Evolutionary conservation across 2,888 invertebrate species (phyloP), one percentile per base, ranked within the genome.

Genomic region (Sminthurinus aureus): DNA sequence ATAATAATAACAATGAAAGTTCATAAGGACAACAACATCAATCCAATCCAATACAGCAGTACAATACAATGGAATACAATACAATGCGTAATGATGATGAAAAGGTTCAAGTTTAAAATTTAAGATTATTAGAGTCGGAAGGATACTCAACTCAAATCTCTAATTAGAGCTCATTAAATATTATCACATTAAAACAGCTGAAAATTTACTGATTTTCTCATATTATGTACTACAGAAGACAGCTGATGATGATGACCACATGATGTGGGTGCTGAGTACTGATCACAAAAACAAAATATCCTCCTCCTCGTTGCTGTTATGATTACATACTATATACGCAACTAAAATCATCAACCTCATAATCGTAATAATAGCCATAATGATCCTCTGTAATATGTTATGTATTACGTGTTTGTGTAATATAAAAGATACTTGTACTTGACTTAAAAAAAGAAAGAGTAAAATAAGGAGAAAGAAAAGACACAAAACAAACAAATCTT

Each of bases 131-230:
- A 38, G 38, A 38, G 38, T 51, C 52, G 58, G 76, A 76, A 66
- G 81, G 13, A 71, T 71, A 24, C 64, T 81, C 52, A 64, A 74
- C 74, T 74, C 75, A 74, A n/a, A n/a, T n/a, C n/a, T 38, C 38
- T 81, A 81, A 81, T 81, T 81, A 81, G 74, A 74, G 74, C 81
- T 81, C 81, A 81, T 81, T 81, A 81, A 81, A 64, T 50, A 79
- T 79, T 79, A 79, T 79, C 69, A 69, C 79, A 79, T 79, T 79
- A 79, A 77, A 58, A 58, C 58, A 50, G 67, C 13, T 26, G 71
- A 38, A 71, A 58, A 69, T 69, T 79, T 38, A 38, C 38, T 38
- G 38, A 38, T 38, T 38, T 38, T 38, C 38, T 38, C 38, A 38
- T 38, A 38, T 38, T 38, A 38, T 38, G 38, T 38, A n/a, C 38